Evolutionary conservation across 1,140 invertebrate species (phyloP).

Genomic region (Aphaenogaster floridana): DNA sequence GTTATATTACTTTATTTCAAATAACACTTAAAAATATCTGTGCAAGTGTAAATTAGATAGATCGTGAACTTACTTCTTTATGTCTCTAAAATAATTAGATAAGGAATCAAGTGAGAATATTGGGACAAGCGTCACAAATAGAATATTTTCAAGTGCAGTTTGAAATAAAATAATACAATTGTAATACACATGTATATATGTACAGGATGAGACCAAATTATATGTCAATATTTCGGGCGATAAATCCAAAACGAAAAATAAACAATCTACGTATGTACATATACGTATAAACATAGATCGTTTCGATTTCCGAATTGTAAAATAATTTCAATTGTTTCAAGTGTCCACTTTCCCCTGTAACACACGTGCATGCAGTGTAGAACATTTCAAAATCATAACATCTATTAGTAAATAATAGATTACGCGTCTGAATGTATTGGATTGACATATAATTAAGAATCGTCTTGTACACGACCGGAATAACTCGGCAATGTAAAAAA

Average conservation of each 20-base stretch:
- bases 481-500: constrained; percentile 32
- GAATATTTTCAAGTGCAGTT: not conserved
- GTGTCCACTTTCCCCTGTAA: not conserved
- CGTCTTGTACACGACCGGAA: not conserved
- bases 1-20: not conserved
- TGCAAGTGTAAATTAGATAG: not conserved
- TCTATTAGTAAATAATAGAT: not conserved
- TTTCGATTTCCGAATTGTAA: not conserved
- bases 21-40: constrained; percentile 22
- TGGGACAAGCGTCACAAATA: not conserved
- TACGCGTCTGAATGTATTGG: not conserved
- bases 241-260: not conserved
- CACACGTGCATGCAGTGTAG: not conserved
- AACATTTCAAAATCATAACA: not conserved
- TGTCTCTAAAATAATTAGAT: not conserved
- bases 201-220: constrained; percentile 7
- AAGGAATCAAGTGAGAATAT: not conserved
- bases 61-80: not conserved
- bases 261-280: not conserved
- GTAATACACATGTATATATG: constrained; percentile 19
- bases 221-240: not conserved
- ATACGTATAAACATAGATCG: not conserved
- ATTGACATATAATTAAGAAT: constrained; percentile 19
- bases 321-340: not conserved
- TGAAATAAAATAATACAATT: constrained; percentile 18